These are phyloP conservation scores for Xanthorhoe designata DNA, from an alignment of 2,888 invertebrate genomes.

Conservation along the genomic window DNA sequence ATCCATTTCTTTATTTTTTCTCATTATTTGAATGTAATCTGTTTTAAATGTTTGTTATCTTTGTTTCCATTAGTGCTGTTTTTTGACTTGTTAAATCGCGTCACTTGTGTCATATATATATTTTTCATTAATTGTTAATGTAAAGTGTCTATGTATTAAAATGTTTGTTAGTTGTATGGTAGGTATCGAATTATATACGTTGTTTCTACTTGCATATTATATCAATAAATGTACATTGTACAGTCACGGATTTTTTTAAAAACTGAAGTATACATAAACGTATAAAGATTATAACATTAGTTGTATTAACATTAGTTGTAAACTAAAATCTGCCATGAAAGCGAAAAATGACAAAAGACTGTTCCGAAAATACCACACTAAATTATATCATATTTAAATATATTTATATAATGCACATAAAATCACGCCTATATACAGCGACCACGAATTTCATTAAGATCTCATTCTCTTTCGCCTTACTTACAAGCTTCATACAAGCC, in stretches of 20 bases:
- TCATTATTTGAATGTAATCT: too few species aligned
- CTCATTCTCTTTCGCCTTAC: too few species aligned
- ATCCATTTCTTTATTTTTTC: too few species aligned
- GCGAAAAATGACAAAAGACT: constrained; percentile 1
- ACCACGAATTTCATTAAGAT: too few species aligned
- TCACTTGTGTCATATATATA: constrained; percentile 39
- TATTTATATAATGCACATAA: too few species aligned
- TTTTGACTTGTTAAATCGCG: constrained; percentile 26
- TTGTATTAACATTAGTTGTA: neutral
- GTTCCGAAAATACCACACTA: neutral
- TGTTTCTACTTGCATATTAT: constrained; percentile 1
- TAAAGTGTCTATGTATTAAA: neutral
- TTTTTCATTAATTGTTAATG: neutral
- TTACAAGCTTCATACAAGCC: too few species aligned
- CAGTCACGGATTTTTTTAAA: neutral
- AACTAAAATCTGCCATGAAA: neutral
- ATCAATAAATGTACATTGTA: neutral
- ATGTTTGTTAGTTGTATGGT: constrained; percentile 1
- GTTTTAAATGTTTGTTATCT: neutral
- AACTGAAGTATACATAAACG: neutral
- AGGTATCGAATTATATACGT: constrained; percentile 5
- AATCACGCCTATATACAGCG: too few species aligned
- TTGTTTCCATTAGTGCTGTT: neutral
- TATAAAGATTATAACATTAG: neutral
- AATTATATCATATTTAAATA: too few species aligned